Evolutionary conservation across 2,113 vertebrate genomes (phyloP), one percentile per base, ranked within the genome.

Genomic region (Microcebus jonahi): DNA sequence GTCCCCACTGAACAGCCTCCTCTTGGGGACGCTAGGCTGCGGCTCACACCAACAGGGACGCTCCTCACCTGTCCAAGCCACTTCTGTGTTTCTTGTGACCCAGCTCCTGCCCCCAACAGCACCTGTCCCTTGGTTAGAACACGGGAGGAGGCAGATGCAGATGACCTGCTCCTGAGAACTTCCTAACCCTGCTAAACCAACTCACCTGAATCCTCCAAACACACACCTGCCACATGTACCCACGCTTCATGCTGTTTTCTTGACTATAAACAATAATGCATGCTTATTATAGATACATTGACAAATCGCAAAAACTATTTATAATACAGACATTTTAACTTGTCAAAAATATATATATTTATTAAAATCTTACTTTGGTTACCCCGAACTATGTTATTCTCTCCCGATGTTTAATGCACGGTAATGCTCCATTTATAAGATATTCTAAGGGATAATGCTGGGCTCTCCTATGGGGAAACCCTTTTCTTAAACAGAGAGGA

Each of bases 1-100:
- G 3, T 0, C n/a, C 6, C 36, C 27, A 29, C 2, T 2, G 13
- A 45, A 2, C 0, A 2, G 5, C 0, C 9, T 45, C 36, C 25
- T 18, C 29, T 25, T 12, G 4, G 42, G 42, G 39, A 29, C 1
- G 0, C 0, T 4, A 20, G 2, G 25, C 20, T 20, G 13, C 1
- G 27, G 15, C 50, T 12, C 25, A 42, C 39, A 65, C 18, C 31
- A 0, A 2, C 17, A 0, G 5, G 0, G 4, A 2, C 18, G 4
- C 65, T n/a, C 31, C 34, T 17, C 23, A 5, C 31, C 0, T 2
- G 6, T 5, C 61, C 17, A 31, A 17, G 63, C 5, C 1, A 4
- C 50, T 29, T 2, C 0, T 0, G 0, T 25, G 7, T 1, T 8
- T 7, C 12, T 12, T 1, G 0, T 4, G 23, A 34, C 8, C n/a